These are phyloP conservation scores for Drosophila percnosoma DNA, from an alignment of 2,888 invertebrate genomes.

Conservation along the genomic window DNA sequence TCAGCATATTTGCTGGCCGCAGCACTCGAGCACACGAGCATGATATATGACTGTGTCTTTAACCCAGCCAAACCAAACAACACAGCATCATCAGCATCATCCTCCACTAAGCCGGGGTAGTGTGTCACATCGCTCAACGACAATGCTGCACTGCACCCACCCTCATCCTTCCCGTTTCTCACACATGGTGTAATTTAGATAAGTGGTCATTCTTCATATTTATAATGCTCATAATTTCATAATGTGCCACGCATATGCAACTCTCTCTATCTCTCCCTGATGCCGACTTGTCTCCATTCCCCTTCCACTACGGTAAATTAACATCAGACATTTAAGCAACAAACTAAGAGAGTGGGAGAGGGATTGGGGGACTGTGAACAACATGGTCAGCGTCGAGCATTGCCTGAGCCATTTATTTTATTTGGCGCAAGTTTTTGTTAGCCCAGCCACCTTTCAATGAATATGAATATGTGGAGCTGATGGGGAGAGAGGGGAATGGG, in stretches of 20 bases:
- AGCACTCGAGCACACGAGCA: slow-evolving; percentile 21
- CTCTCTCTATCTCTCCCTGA: slow-evolving; percentile 5
- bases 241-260: slow-evolving; percentile 80
- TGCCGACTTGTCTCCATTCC: slow-evolving; percentile 1
- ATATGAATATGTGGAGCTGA: slow-evolving; percentile 25
- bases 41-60: slow-evolving; percentile 71
- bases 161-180: slow-evolving; percentile 19
- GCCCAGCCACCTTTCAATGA: slow-evolving; percentile 59
- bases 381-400: slow-evolving; percentile 79
- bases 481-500: background rate
- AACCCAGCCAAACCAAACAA: slow-evolving; percentile 66
- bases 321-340: slow-evolving; percentile 60
- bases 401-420: slow-evolving; percentile 66
- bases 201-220: slow-evolving; percentile 85
- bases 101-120: slow-evolving; percentile 36
- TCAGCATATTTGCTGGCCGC: slow-evolving; percentile 75
- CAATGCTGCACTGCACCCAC: slow-evolving; percentile 20
- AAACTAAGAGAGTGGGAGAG: background rate
- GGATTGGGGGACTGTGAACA: slow-evolving; percentile 49
- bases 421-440: slow-evolving; percentile 61
- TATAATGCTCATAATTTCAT: slow-evolving; percentile 83
- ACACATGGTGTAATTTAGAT: slow-evolving; percentile 84
- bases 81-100: slow-evolving; percentile 40
- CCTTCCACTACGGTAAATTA: slow-evolving; percentile 48
- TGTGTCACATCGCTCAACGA: slow-evolving; percentile 67